Percentiles rank a stretch among this genome's conserved stretches.
Conservation (phyloP, 2,888 invertebrate genomes). For the Cryptocheilus praepositus region DNA sequence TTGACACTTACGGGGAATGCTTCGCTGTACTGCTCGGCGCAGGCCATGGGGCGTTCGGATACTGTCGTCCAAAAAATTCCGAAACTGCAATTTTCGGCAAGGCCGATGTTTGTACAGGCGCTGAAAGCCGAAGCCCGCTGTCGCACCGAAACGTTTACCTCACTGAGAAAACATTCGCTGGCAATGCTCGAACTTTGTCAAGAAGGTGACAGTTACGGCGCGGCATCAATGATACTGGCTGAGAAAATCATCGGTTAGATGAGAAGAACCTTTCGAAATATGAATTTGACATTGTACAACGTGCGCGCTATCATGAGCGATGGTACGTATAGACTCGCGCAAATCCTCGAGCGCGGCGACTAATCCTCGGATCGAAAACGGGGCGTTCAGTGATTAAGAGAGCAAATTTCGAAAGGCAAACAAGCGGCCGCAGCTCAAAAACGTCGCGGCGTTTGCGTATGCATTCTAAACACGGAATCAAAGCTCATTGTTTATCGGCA, state of each 20-base stretch:
- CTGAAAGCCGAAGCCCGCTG: constrained; percentile 15
- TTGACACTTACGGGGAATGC: constrained; percentile 34
- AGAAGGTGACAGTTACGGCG: constrained; percentile 39
- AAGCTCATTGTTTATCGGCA: too few species aligned
- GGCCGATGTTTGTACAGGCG: background rate
- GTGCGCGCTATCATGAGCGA: background rate
- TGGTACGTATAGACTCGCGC: background rate
- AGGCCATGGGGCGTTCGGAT: constrained; percentile 23
- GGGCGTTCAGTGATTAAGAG: too few species aligned
- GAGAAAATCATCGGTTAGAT: constrained; percentile 12
- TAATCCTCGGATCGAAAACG: too few species aligned
- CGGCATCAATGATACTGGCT: constrained; percentile 13
- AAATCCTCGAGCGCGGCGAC: constrained; percentile 9
- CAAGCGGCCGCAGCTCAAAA: too few species aligned
- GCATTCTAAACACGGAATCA: too few species aligned
- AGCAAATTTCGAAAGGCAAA: too few species aligned
- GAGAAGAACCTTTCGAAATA: too few species aligned
- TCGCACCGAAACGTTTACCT: constrained; percentile 23
- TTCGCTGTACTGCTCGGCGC: constrained; percentile 25
- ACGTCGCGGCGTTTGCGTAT: too few species aligned
- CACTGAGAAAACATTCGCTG: constrained; percentile 40
- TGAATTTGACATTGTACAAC: too few species aligned
- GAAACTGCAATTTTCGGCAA: too few species aligned
- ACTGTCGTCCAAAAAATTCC: background rate
- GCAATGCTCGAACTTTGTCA: constrained; percentile 34